Conservation (phyloP, 1,140 invertebrate genomes). For the Belonocnema kinseyi region DNA sequence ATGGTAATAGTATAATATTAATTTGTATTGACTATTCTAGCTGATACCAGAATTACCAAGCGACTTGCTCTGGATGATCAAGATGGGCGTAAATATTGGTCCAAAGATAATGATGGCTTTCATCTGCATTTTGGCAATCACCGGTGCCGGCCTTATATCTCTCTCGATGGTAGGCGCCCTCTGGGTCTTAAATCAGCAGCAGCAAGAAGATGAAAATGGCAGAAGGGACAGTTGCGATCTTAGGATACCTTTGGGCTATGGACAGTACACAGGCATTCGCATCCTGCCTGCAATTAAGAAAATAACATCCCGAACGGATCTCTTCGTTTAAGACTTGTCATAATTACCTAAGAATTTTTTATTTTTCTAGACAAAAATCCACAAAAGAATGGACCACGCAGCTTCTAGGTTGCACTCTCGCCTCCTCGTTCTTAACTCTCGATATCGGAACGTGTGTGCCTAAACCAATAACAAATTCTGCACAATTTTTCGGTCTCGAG, state of each 20-base stretch:
- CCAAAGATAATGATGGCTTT: slow-evolving; percentile 59
- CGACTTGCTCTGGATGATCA: slow-evolving; percentile 53
- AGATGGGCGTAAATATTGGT: slow-evolving; percentile 47
- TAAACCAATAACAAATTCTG: not conserved
- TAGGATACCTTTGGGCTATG: slow-evolving; percentile 68
- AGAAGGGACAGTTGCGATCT: slow-evolving; percentile 65
- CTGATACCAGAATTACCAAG: slow-evolving; percentile 46
- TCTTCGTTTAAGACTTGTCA: slow-evolving; percentile 48
- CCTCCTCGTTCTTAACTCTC: not conserved
- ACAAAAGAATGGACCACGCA: not conserved
- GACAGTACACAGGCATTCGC: slow-evolving; percentile 68
- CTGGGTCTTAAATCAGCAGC: slow-evolving; percentile 62
- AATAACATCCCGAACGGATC: slow-evolving; percentile 67
- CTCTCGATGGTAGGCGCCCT: slow-evolving; percentile 58
- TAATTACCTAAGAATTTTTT: not conserved
- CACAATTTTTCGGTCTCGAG: not conserved
- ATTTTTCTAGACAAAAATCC: not conserved
- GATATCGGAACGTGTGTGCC: not conserved
- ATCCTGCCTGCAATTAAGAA: slow-evolving; percentile 70
- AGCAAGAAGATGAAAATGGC: slow-evolving; percentile 48
- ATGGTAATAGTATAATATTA: too few species aligned
- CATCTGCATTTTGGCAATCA: slow-evolving; percentile 59
- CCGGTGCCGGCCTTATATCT: slow-evolving; percentile 51
- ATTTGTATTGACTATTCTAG: slow-evolving; percentile 55
- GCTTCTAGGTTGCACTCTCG: not conserved